Conservation (phyloP, 2,113 vertebrate genomes). For the Cyanoderma ruficeps region DNA sequence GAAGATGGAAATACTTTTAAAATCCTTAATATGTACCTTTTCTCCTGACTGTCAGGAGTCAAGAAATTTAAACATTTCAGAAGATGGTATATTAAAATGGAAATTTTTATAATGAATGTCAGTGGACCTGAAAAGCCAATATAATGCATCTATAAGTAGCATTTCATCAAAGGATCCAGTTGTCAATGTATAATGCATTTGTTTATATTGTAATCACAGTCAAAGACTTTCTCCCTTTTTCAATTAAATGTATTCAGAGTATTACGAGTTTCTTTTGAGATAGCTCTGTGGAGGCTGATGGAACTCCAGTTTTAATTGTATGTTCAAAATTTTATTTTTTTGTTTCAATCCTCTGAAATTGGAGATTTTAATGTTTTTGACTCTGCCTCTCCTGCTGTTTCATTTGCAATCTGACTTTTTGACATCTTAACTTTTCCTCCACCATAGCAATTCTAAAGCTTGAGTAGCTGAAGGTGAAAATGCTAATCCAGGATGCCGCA, state of each 20-base stretch:
- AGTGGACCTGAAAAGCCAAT: neutral
- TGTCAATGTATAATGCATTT: constrained; percentile 6
- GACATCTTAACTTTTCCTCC: neutral
- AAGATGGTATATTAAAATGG: neutral
- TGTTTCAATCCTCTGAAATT: neutral
- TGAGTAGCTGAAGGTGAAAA: neutral
- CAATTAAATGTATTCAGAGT: neutral
- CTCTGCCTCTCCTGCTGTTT: neutral
- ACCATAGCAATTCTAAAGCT: neutral
- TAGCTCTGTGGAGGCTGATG: neutral
- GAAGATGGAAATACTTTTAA: neutral
- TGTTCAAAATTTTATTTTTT: neutral
- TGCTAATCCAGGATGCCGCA: neutral
- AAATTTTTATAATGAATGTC: neutral
- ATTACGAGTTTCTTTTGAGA: neutral
- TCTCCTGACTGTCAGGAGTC: neutral
- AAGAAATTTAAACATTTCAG: constrained; percentile 16
- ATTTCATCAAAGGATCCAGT: neutral
- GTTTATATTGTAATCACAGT: neutral
- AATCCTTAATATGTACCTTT: neutral
- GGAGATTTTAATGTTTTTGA: neutral
- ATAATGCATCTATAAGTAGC: neutral
- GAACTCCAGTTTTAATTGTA: neutral
- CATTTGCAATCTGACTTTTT: neutral
- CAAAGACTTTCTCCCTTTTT: neutral